Base-by-base conservation (phyloP, 37 sponge, comb jelly and placozoan genomes). In the Ephydatia muelleri region DNA sequence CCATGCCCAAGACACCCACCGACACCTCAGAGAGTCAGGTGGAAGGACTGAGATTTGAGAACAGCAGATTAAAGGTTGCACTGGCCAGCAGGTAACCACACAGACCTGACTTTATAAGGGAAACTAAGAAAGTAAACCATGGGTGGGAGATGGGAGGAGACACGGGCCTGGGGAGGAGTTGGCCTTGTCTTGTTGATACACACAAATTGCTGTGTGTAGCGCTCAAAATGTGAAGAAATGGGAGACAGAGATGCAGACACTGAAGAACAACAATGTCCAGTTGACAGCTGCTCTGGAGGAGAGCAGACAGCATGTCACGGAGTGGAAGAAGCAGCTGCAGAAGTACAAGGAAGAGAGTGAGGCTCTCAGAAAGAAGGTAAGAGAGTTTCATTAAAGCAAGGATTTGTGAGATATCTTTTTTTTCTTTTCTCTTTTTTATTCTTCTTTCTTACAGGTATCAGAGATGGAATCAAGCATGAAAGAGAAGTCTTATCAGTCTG, bases 241-340 rank as follows among this genome's bases (percentile, higher is more conserved):
- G 97, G 97, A 96, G 86, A 78, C 86, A 39, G 97, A 96, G 84
- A 65, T 89, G 82, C 90, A 93, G 84, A 96, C 92, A 22, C 80
- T 96, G 47, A 86, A 90, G 69, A 93, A 89, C 80, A 93, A 92
- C 84, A 96, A 96, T 69, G 78, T 88, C 21, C 65, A 80, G 48
- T 84, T 96, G 39, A 89, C 79, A 27, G 79, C 88, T 21, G 92
- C 94, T 0, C 88, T 96, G 43, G 91, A 96, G 73, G 97, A 96
- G 88, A 96, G 92, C 85, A 85, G 75, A 14, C 75, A 84, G 23
- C 87, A 93, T 68, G 92, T 96, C 19, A 84, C 90, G 16, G 91
- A 96, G 89, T 96, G 97, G 97, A 96, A 96, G 88, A 77, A 38
- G 25, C 88, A 92, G 85, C 82, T 96, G 83, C 84, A 84, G 47